These are phyloP conservation scores for Drosophila melanica DNA, from an alignment of 1,140 invertebrate species.

Conservation along the genomic window DNA sequence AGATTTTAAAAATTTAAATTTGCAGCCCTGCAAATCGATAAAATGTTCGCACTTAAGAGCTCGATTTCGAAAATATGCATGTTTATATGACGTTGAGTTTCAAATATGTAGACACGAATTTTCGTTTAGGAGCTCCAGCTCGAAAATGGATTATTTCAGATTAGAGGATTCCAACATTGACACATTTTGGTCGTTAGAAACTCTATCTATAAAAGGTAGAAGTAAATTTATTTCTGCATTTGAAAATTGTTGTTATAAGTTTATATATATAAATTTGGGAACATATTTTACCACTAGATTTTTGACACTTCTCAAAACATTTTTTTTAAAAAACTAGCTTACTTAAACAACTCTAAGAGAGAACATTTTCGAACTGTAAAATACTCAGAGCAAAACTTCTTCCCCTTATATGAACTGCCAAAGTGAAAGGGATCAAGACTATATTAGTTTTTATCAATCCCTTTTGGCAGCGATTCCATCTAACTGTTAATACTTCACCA, in stretches of 20 bases:
- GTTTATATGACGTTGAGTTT: background rate
- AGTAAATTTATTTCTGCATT: background rate
- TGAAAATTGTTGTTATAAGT: background rate
- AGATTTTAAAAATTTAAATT: background rate
- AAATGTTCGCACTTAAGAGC: background rate
- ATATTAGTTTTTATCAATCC: background rate
- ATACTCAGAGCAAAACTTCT: background rate
- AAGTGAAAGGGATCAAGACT: background rate
- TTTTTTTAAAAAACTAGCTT: no score
- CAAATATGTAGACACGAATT: background rate
- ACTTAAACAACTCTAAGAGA: no score
- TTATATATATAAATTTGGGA: no score
- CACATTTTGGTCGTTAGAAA: no score
- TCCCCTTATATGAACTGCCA: background rate
- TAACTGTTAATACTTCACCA: background rate
- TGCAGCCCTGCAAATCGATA: constrained; percentile 1
- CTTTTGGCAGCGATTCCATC: background rate
- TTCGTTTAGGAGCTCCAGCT: background rate
- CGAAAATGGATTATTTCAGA: background rate
- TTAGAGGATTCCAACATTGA: background rate
- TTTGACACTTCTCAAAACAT: no score
- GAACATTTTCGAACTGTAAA: background rate
- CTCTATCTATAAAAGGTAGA: no score
- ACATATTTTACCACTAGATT: no score
- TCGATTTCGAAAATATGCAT: background rate